Conservation (phyloP, 1,140 invertebrate species). For the Gonioctena quinquepunctata region DNA sequence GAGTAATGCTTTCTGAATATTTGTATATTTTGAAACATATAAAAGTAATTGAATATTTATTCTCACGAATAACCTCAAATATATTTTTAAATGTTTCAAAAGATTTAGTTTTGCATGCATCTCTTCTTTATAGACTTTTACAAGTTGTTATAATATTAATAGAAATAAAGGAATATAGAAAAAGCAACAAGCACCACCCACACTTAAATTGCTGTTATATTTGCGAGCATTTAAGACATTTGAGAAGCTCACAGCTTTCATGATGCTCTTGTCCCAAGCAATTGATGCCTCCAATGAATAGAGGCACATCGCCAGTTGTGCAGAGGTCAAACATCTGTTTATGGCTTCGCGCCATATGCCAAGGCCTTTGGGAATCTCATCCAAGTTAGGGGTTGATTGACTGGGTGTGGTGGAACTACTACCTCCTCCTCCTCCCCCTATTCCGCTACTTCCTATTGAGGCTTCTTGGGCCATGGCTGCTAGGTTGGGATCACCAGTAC, state of each 20-base stretch:
- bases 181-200: conserved; percentile 42
- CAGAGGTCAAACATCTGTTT: conserved; percentile 77
- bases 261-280: conserved; percentile 98
- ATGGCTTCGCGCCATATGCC: conserved; percentile 89
- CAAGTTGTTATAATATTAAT: too few species aligned
- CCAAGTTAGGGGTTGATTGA: conserved; percentile 30
- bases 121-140: too few species aligned
- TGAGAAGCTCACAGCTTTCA: conserved; percentile 89
- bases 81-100: too few species aligned
- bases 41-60: too few species aligned
- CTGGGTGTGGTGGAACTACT: conserved; percentile 17
- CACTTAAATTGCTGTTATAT: conserved; percentile 57
- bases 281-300: conserved; percentile 89
- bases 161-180: not conserved
- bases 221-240: conserved; percentile 55
- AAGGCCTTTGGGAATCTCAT: conserved; percentile 69
- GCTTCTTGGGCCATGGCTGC: conserved; percentile 59
- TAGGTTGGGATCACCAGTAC: conserved; percentile 61
- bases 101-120: too few species aligned
- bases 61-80: too few species aligned
- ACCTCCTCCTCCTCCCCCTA: conserved; percentile 42
- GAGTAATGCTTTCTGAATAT: too few species aligned
- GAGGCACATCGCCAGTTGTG: conserved; percentile 88
- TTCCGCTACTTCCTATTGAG: conserved; percentile 47
- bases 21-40: too few species aligned